phyloP scores from a whole-genome alignment of 2,113 vertebrate species.

The Hippocampus comes region DNA sequence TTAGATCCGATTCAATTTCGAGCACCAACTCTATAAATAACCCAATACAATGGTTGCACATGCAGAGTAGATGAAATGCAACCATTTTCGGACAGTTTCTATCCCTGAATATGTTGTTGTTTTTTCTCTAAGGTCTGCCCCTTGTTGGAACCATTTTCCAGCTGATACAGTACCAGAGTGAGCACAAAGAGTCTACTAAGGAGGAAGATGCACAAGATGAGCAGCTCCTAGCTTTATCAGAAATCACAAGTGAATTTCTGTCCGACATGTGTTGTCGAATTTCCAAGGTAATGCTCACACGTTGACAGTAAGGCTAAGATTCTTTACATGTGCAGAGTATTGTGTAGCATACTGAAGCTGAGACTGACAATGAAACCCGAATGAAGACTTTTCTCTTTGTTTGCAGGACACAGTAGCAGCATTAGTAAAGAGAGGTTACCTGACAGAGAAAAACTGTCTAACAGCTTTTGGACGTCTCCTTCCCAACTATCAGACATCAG shows the following conservation, averaged over 20 bases:
- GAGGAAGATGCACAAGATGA: conserved; percentile 67
- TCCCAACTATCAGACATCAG: conserved; percentile 75
- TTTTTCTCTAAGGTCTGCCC: conserved; percentile 65
- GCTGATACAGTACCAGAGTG: conserved; percentile 78
- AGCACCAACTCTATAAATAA: too few relatives aligned
- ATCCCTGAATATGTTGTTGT: background rate
- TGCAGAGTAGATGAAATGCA: too few relatives aligned
- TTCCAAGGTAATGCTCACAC: conserved; percentile 53
- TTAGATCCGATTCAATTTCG: too few relatives aligned
- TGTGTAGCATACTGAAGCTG: background rate
- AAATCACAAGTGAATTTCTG: conserved; percentile 86
- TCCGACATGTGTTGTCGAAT: conserved; percentile 78
- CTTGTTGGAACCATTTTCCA: conserved; percentile 82
- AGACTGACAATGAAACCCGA: background rate
- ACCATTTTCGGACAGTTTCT: too few relatives aligned
- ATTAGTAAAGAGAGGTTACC: conserved; percentile 76
- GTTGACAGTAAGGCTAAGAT: background rate
- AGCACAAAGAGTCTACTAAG: conserved; percentile 56
- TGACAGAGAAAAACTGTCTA: conserved; percentile 79
- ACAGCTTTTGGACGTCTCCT: conserved; percentile 77
- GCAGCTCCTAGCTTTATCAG: conserved; percentile 82
- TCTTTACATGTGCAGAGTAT: too few relatives aligned
- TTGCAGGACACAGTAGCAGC: conserved; percentile 77
- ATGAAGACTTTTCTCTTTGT: background rate
- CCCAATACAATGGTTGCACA: too few relatives aligned